Percentiles rank a stretch among this genome's conserved stretches.
These are phyloP conservation scores for Camponotus floridanus DNA, from an alignment of 1,140 invertebrate species.

Conservation along the genomic window DNA sequence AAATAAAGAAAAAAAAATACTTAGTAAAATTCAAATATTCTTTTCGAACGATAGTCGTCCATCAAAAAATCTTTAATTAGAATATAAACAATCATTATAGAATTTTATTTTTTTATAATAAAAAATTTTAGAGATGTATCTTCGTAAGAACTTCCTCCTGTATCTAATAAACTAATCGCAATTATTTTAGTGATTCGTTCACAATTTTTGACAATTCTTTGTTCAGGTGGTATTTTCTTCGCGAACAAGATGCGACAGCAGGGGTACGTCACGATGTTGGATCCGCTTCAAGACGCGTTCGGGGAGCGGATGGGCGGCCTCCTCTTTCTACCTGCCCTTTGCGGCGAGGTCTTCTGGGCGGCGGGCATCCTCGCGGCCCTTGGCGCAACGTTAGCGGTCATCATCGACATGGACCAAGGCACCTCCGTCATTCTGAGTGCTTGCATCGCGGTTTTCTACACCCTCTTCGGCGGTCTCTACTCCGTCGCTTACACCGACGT, in stretches of 20 bases:
- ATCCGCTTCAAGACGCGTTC: conserved; percentile 98
- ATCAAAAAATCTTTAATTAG: neutral
- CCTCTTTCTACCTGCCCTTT: conserved; percentile 97
- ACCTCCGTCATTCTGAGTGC: conserved; percentile 98
- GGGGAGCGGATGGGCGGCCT: conserved; percentile 98
- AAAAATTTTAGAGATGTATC: neutral
- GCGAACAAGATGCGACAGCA: conserved; percentile 98
- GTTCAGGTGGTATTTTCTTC: conserved; percentile 97
- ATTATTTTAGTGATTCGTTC: too few species aligned
- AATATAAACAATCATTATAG: neutral
- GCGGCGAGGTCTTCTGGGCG: conserved; percentile 99
- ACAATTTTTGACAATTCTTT: neutral
- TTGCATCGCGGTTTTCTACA: conserved; percentile 98
- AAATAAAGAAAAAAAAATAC: neutral
- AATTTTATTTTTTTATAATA: neutral
- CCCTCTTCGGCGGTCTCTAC: conserved; percentile 98
- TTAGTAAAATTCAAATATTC: neutral
- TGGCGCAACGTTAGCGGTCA: conserved; percentile 98
- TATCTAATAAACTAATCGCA: neutral
- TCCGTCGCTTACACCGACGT: conserved; percentile 99
- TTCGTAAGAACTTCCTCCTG: too few species aligned
- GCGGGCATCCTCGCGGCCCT: conserved; percentile 98
- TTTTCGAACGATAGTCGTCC: neutral
- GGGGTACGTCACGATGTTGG: conserved; percentile 99
- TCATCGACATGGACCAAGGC: conserved; percentile 97